A percentile compares a stretch with the other conserved stretches of the same genome.
These are phyloP conservation scores for Antedon bifida DNA, from an alignment of 35 echinoderm and acorn worm species.

Conservation along the genomic window DNA sequence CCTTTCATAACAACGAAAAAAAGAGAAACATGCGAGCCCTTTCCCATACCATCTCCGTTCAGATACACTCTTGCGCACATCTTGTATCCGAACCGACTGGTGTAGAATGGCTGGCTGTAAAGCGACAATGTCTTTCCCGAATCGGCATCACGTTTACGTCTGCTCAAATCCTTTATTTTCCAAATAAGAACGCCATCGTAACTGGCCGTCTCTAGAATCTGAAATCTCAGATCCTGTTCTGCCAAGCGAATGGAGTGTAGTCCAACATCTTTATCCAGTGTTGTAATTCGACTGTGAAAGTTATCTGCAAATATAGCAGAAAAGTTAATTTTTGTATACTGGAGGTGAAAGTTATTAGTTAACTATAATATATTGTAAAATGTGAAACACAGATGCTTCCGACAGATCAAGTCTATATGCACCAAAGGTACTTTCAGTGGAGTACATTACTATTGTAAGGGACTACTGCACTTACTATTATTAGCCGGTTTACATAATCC, in stretches of 20 bases:
- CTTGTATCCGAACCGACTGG: conserved; percentile 83
- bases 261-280: conserved; percentile 60
- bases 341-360: no score
- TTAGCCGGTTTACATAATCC: no score
- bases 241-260: conserved; percentile 75
- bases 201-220: conserved; percentile 54
- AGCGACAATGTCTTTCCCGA: conserved; percentile 72
- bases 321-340: neutral
- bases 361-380: no score
- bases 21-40: conserved; percentile 62
- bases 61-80: conserved; percentile 88
- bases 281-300: conserved; percentile 9
- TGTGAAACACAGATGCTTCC: no score
- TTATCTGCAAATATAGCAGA: neutral
- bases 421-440: no score
- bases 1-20: conserved; percentile 88
- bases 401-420: no score
- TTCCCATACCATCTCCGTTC: conserved; percentile 94
- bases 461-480: no score
- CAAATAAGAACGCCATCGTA: conserved; percentile 71
- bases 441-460: no score
- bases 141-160: conserved; percentile 65
- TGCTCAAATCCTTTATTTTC: conserved; percentile 82
- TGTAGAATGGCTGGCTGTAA: conserved; percentile 88
- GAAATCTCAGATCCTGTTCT: conserved; percentile 86